Evolutionary conservation across 2,888 invertebrate species (phyloP).

Genomic region (Rapana venosa): DNA sequence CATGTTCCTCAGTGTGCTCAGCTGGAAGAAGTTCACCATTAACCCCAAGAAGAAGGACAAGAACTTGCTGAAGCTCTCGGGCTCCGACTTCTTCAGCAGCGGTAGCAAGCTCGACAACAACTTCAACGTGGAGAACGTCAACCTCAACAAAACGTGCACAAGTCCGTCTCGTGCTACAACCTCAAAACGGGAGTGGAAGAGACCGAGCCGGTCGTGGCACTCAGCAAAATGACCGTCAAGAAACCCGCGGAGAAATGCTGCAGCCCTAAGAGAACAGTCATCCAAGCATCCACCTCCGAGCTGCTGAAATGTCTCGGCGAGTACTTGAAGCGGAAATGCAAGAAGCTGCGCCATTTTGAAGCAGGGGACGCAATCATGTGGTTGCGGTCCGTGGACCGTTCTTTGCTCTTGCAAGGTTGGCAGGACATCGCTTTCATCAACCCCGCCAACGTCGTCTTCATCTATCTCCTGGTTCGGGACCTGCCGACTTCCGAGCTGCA

Average conservation of each 20-base stretch:
- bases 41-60: conserved; percentile 90
- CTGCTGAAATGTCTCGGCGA: conserved; percentile 97
- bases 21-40: conserved; percentile 96
- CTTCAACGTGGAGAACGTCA: conserved; percentile 83
- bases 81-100: conserved; percentile 65
- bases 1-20: conserved; percentile 94
- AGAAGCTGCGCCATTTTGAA: conserved; percentile 94
- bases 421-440: conserved; percentile 99
- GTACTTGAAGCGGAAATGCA: conserved; percentile 91
- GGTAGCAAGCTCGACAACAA: conserved; percentile 73
- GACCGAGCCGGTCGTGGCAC: conserved; percentile 18
- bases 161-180: conserved; percentile 81
- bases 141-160: conserved; percentile 85
- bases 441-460: conserved; percentile 99
- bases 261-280: conserved; percentile 80
- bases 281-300: conserved; percentile 98
- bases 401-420: conserved; percentile 98
- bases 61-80: conserved; percentile 65
- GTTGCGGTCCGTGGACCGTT: conserved; percentile 97
- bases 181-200: conserved; percentile 62
- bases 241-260: conserved; percentile 67
- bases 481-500: conserved; percentile 82
- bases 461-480: conserved; percentile 97
- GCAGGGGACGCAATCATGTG: conserved; percentile 98
- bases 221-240: conserved; percentile 47